These are phyloP conservation scores for Neogobius melanostomus DNA, from an alignment of 2,113 vertebrate species.

Conservation along the genomic window DNA sequence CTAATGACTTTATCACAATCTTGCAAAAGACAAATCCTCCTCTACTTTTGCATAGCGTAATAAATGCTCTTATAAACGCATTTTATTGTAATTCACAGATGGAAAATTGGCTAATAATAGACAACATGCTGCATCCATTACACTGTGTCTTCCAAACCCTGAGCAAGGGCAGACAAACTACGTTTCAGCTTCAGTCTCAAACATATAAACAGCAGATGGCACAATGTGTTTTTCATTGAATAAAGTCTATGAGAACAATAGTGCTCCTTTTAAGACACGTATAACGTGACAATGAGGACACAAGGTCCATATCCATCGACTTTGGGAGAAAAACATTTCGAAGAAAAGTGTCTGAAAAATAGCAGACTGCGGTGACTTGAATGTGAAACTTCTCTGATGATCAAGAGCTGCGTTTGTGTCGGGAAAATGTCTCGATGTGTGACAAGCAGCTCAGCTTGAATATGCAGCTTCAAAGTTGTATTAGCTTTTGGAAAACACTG, in stretches of 20 bases:
- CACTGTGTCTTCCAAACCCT: neutral
- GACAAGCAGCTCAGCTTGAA: conserved; percentile 22
- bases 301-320: neutral
- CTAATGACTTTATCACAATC: no score
- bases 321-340: conserved; percentile 7
- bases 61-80: no score
- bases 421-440: conserved; percentile 18
- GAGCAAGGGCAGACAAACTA: neutral
- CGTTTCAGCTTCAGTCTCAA: neutral
- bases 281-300: conserved; percentile 1
- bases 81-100: neutral
- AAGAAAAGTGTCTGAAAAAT: conserved; percentile 14
- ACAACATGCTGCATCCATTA: neutral
- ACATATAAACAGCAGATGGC: conserved; percentile 3
- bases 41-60: neutral
- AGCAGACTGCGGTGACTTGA: conserved; percentile 3
- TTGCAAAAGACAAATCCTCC: neutral
- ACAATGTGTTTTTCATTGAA: neutral
- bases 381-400: conserved; percentile 17
- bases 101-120: neutral
- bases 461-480: conserved; percentile 28
- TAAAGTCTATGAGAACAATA: neutral
- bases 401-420: conserved; percentile 28
- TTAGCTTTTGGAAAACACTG: neutral
- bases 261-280: neutral